Evolutionary conservation across 2,113 vertebrate species (phyloP).

Genomic region (Vicugna pacos): DNA sequence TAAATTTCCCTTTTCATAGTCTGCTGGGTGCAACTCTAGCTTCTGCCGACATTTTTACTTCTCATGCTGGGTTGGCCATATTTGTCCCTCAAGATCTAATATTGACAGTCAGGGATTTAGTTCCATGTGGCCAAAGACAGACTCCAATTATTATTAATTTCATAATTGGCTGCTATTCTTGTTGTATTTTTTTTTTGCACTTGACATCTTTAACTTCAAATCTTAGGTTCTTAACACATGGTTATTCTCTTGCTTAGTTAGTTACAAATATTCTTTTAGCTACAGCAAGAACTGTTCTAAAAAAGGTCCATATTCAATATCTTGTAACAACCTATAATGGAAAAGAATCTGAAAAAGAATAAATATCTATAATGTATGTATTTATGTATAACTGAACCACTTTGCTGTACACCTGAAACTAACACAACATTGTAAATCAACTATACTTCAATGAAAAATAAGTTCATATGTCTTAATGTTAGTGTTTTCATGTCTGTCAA

Average conservation of each 20-base stretch:
- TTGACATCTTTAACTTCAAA: conserved; percentile 35
- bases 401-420: neutral
- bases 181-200: conserved; percentile 31
- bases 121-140: neutral
- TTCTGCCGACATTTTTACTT: conserved; percentile 9
- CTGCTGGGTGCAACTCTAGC: neutral
- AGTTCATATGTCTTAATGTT: neutral
- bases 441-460: neutral
- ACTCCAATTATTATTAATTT: neutral
- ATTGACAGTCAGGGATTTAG: neutral
- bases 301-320: neutral
- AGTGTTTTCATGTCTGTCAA: neutral
- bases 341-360: neutral
- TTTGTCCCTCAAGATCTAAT: neutral
- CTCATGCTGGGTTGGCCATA: neutral
- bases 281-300: neutral
- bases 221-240: conserved; percentile 32
- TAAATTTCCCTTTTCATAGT: neutral
- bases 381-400: neutral
- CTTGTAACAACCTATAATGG: neutral
- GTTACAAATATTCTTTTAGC: conserved; percentile 17
- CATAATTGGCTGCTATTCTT: neutral
- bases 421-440: neutral
- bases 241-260: conserved; percentile 27
- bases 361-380: neutral